phyloP scores from a whole-genome alignment of 1,140 invertebrate species.

The Drosophila prosaltans region DNA sequence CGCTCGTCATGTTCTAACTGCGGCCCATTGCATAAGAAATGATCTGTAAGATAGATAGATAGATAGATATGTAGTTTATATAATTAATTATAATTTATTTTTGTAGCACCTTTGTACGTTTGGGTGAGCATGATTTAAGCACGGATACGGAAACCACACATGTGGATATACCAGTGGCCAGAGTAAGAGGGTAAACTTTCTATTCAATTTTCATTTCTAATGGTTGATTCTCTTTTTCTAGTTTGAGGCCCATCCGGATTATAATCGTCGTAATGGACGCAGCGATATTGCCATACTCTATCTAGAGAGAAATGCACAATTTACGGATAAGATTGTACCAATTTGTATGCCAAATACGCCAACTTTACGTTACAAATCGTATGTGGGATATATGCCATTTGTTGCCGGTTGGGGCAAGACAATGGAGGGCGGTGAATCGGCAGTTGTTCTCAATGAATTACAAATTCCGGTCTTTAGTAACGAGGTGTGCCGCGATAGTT shows the following conservation, averaged over 20 bases:
- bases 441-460: slow-evolving; percentile 86
- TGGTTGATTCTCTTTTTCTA: neutral
- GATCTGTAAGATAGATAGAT: slow-evolving; percentile 56
- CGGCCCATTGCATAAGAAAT: slow-evolving; percentile 74
- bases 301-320: slow-evolving; percentile 65
- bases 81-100: neutral
- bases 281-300: slow-evolving; percentile 73
- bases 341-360: slow-evolving; percentile 63
- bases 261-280: slow-evolving; percentile 66
- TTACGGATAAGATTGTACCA: slow-evolving; percentile 52
- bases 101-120: slow-evolving; percentile 62
- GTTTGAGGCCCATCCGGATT: slow-evolving; percentile 56
- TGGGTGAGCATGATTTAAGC: slow-evolving; percentile 78
- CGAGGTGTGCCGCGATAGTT: slow-evolving; percentile 86
- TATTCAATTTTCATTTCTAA: too few species aligned
- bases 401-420: slow-evolving; percentile 90
- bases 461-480: slow-evolving; percentile 89
- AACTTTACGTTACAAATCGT: slow-evolving; percentile 51
- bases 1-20: slow-evolving; percentile 73
- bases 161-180: slow-evolving; percentile 60
- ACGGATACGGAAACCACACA: slow-evolving; percentile 65
- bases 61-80: neutral
- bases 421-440: slow-evolving; percentile 85
- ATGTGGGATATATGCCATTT: slow-evolving; percentile 85
- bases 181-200: slow-evolving; percentile 17